Conservation (phyloP, 1,140 invertebrate species). For the Apis florea region DNA sequence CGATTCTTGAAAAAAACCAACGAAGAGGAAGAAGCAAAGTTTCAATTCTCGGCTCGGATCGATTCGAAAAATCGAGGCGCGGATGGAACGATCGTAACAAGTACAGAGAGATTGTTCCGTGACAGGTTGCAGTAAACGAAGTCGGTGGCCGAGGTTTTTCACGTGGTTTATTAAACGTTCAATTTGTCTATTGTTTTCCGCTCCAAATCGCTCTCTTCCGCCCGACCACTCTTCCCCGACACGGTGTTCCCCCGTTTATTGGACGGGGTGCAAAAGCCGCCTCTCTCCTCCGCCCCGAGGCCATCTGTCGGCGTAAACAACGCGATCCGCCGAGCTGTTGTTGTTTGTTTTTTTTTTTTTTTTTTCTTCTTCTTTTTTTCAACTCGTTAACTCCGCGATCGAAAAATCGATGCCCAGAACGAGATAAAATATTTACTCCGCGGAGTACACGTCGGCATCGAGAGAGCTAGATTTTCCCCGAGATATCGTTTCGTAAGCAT, state of each 20-base stretch:
- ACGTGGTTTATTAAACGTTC: slow-evolving; percentile 37
- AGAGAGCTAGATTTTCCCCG: not conserved
- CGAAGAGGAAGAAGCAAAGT: no score
- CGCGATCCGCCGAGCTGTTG: not conserved
- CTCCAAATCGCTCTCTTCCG: not conserved
- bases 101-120: not conserved
- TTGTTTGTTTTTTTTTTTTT: not conserved
- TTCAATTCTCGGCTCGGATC: no score
- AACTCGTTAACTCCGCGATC: no score
- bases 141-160: slow-evolving; percentile 23
- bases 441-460: no score
- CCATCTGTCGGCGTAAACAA: not conserved
- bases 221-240: not conserved
- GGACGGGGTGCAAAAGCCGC: not conserved
- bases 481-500: not conserved
- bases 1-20: not conserved
- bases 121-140: not conserved
- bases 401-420: not conserved
- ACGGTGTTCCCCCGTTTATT: slow-evolving; percentile 5
- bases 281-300: not conserved
- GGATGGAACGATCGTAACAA: slow-evolving; percentile 11
- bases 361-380: no score
- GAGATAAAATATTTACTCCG: slow-evolving; percentile 21
- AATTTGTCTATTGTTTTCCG: slow-evolving; percentile 12
- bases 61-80: no score